These are phyloP conservation scores for Scolopax rusticola DNA, from an alignment of 2,797 vertebrate species.

Conservation along the genomic window DNA sequence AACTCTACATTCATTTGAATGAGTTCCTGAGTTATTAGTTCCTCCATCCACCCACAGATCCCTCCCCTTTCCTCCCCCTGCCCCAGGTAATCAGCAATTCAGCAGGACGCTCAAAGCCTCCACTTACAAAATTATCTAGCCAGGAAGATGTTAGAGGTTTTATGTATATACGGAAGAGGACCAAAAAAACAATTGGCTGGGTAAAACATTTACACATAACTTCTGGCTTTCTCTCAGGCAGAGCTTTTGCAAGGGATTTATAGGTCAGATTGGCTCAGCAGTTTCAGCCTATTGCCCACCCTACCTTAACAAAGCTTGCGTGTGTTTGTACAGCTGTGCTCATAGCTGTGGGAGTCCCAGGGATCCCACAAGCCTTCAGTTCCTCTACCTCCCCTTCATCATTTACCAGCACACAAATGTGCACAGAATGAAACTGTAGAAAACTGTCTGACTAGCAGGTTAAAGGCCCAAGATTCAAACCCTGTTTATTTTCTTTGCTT, in stretches of 20 bases:
- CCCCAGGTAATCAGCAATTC: slow-evolving; percentile 59
- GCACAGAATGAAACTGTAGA: slow-evolving; percentile 82
- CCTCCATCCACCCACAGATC: slow-evolving; percentile 23
- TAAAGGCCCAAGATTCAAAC: slow-evolving; percentile 80
- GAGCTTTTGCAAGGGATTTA: slow-evolving; percentile 84
- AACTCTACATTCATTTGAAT: slow-evolving; percentile 46
- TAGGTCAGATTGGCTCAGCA: slow-evolving; percentile 88
- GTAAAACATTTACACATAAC: slow-evolving; percentile 78
- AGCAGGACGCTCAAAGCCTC: slow-evolving; percentile 12
- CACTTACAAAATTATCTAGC: slow-evolving; percentile 57
- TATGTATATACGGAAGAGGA: slow-evolving; percentile 10
- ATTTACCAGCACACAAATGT: slow-evolving; percentile 82
- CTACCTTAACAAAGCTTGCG: slow-evolving; percentile 89
- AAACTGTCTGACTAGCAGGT: slow-evolving; percentile 82
- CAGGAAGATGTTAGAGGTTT: slow-evolving; percentile 24
- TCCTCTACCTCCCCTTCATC: slow-evolving; percentile 82
- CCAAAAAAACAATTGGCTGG: slow-evolving; percentile 72
- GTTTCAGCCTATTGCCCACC: slow-evolving; percentile 91
- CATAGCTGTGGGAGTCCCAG: slow-evolving; percentile 87
- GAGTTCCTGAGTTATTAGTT: slow-evolving; percentile 69
- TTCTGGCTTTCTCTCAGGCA: slow-evolving; percentile 81
- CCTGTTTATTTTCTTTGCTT: slow-evolving; percentile 87
- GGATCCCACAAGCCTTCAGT: slow-evolving; percentile 87
- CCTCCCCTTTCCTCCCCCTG: neutral
- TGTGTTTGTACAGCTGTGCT: slow-evolving; percentile 95